Percentiles rank a stretch among this genome's conserved stretches.
Conservation (phyloP, 1,140 invertebrate genomes). For the Bombus terrestris region DNA sequence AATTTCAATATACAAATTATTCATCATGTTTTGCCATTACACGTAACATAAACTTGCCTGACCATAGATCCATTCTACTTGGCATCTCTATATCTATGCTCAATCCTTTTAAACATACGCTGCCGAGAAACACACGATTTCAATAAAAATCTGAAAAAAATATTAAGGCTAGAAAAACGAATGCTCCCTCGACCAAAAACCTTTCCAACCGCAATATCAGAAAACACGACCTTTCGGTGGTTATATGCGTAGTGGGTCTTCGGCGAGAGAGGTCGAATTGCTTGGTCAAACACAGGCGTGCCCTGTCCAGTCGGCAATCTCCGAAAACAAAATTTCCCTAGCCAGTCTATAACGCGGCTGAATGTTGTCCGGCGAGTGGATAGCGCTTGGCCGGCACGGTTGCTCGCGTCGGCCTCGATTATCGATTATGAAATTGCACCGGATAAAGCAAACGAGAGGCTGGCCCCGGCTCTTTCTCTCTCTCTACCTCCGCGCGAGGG, state of each 20-base stretch:
- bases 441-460: constrained; percentile 64
- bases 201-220: neutral
- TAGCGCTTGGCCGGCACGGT: constrained; percentile 19
- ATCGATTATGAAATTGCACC: constrained; percentile 71
- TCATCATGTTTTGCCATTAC: too few relatives aligned
- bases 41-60: too few relatives aligned
- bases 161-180: too few relatives aligned
- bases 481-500: neutral
- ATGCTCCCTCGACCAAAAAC: neutral
- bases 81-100: too few relatives aligned
- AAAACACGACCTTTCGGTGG: neutral
- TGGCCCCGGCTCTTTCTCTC: neutral
- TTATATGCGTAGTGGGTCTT: neutral
- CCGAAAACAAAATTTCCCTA: constrained; percentile 60
- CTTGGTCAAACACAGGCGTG: constrained; percentile 14
- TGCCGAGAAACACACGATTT: too few relatives aligned
- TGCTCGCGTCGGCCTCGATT: constrained; percentile 36
- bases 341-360: constrained; percentile 25
- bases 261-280: neutral
- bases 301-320: constrained; percentile 27
- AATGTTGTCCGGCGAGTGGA: constrained; percentile 37
- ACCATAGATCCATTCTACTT: too few relatives aligned
- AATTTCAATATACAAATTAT: too few relatives aligned
- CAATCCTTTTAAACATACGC: too few relatives aligned
- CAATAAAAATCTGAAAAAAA: too few relatives aligned